Evolutionary conservation across 2,888 invertebrate genomes (phyloP).

Genomic region (Urechis unicinctus): DNA sequence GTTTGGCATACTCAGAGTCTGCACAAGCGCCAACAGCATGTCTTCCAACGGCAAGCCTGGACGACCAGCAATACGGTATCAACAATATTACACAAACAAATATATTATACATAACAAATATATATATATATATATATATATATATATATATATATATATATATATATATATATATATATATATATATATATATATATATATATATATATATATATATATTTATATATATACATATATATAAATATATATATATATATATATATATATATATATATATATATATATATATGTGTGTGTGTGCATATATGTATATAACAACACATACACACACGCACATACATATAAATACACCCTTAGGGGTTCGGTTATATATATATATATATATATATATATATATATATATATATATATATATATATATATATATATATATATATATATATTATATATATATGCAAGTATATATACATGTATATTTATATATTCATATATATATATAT

Average conservation of each 20-base stretch:
- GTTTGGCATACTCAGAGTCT: too few relatives aligned
- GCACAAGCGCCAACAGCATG: too few relatives aligned
- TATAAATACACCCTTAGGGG: too few relatives aligned
- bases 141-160: slow-evolving; percentile 1
- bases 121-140: slow-evolving; percentile 1
- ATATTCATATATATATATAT: neutral
- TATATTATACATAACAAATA: too few relatives aligned
- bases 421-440: neutral
- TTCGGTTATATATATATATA: too few relatives aligned
- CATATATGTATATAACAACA: too few relatives aligned
- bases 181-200: too few relatives aligned
- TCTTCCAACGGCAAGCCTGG: too few relatives aligned
- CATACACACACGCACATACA: too few relatives aligned
- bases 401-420: neutral
- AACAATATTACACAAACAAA: too few relatives aligned
- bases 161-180: neutral
- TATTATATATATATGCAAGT: too few relatives aligned
- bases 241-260: neutral
- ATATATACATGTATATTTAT: neutral
- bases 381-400: neutral
- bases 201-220: neutral
- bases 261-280: neutral
- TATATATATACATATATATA: neutral
- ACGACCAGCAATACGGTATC: too few relatives aligned
- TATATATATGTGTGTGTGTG: neutral